Evolutionary conservation across 1,140 invertebrate genomes (phyloP).

Genomic region (Lepidurus arcticus): DNA sequence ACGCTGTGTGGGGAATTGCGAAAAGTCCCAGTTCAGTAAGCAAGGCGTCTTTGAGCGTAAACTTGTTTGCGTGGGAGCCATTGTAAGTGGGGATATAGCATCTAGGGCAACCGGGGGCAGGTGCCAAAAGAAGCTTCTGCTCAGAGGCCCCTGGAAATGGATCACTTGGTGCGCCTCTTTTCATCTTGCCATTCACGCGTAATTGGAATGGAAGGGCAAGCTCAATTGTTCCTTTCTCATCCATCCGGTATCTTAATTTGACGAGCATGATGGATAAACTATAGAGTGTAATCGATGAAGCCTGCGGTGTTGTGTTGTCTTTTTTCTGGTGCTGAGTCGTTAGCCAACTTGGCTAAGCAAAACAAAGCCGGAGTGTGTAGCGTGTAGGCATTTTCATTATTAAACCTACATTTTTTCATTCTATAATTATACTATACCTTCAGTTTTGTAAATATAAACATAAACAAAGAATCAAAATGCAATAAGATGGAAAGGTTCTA

Average conservation of each 20-base stretch:
- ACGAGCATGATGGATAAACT: neutral
- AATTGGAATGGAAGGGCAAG: conserved; percentile 1
- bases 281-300: neutral
- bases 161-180: neutral
- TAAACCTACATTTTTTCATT: too few species aligned
- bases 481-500: too few species aligned
- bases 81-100: neutral
- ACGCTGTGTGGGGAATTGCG: too few species aligned
- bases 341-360: too few species aligned
- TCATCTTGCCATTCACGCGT: neutral
- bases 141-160: neutral
- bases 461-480: too few species aligned
- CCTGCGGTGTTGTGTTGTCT: neutral
- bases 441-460: too few species aligned
- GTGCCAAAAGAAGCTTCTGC: neutral
- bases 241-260: neutral
- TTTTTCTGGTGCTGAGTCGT: too few species aligned
- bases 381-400: too few species aligned
- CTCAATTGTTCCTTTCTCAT: conserved; percentile 14
- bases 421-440: too few species aligned
- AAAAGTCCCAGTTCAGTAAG: too few species aligned
- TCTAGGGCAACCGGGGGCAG: neutral
- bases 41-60: neutral
- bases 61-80: neutral
- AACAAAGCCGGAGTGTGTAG: too few species aligned